A percentile compares a stretch with the other conserved stretches of the same genome.
Conservation (phyloP, 2,797 vertebrate species). For the Ceryle rudis region DNA sequence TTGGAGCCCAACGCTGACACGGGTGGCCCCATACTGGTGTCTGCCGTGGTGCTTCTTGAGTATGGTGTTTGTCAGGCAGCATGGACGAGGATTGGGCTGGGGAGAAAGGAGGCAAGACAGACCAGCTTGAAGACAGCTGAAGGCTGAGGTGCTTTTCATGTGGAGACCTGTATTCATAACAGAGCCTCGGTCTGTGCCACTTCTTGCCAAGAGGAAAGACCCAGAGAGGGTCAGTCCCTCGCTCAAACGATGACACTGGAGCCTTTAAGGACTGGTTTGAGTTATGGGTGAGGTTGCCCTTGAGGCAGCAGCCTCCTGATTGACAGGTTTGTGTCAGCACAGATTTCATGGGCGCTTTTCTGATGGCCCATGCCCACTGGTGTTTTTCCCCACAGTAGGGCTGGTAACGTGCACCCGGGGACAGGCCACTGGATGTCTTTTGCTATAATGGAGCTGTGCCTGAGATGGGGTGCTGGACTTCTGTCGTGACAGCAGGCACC, state of each 20-base stretch:
- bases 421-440: background rate
- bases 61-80: background rate
- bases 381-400: background rate
- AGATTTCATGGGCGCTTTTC: background rate
- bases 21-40: background rate
- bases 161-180: background rate
- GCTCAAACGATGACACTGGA: background rate
- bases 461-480: background rate
- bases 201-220: background rate
- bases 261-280: background rate
- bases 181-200: background rate
- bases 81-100: background rate
- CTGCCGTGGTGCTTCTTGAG: background rate
- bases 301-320: background rate
- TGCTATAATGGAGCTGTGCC: background rate
- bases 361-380: rapidly evolving
- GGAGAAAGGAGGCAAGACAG: background rate
- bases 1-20: background rate
- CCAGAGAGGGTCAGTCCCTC: background rate
- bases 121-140: background rate
- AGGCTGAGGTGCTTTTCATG: background rate
- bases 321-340: background rate
- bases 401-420: background rate
- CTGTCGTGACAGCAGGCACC: rapidly evolving
- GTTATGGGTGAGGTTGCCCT: background rate